Evolutionary conservation across 1,140 invertebrate species (phyloP).

Genomic region (Sycobia sp.): DNA sequence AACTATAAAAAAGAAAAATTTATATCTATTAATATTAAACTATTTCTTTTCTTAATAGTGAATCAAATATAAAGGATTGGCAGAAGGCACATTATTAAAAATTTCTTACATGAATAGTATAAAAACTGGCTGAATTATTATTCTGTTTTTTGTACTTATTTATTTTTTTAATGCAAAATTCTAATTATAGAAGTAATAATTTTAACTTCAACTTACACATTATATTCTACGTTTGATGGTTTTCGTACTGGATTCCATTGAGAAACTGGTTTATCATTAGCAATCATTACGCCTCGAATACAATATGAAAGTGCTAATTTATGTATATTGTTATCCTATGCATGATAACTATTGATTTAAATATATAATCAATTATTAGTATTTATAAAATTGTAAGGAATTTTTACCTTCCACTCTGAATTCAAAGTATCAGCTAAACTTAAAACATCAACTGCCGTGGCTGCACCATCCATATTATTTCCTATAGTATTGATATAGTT

Average conservation of each 20-base stretch:
- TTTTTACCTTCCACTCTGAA: constrained; percentile 68
- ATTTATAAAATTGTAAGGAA: background rate
- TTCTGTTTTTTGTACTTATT: constrained; percentile 19
- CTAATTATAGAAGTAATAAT: background rate
- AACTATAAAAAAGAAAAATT: no score
- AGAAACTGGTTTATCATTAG: constrained; percentile 69
- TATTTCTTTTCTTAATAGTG: no score
- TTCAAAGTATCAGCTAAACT: constrained; percentile 69
- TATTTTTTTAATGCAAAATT: background rate
- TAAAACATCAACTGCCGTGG: constrained; percentile 67
- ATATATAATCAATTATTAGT: constrained; percentile 16
- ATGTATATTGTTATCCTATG: constrained; percentile 50
- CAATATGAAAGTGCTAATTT: constrained; percentile 58
- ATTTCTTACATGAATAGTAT: constrained; percentile 10
- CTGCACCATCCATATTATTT: constrained; percentile 62
- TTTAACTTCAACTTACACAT: constrained; percentile 43
- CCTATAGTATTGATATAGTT: constrained; percentile 76
- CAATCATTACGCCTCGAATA: constrained; percentile 71
- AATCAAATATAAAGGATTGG: no score
- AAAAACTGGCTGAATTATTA: constrained; percentile 19
- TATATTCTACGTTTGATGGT: constrained; percentile 54
- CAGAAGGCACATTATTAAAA: no score
- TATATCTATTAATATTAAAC: no score
- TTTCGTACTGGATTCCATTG: constrained; percentile 76
- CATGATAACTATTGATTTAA: constrained; percentile 12